Conservation (phyloP, 1,140 invertebrate species). For the Apocrypta bakeri region DNA sequence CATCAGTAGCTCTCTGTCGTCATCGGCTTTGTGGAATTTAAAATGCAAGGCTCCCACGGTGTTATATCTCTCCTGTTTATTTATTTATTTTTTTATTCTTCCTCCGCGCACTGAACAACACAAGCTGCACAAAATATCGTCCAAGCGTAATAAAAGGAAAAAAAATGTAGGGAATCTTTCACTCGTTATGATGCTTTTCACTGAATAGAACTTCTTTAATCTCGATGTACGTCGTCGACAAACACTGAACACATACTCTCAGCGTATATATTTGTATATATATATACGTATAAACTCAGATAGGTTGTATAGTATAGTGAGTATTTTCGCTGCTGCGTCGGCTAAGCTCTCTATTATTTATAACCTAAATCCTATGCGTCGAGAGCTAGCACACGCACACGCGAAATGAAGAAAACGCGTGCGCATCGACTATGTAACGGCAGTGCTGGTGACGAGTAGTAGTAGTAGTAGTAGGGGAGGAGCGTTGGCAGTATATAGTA, state of each 20-base stretch:
- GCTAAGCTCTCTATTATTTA: neutral
- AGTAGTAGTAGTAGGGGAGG: too few species aligned
- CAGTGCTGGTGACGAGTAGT: neutral
- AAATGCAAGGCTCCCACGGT: neutral
- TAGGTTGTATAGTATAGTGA: too few species aligned
- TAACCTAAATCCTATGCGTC: neutral
- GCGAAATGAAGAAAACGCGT: neutral
- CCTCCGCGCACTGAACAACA: neutral
- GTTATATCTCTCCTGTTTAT: too few species aligned
- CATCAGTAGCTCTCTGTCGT: neutral
- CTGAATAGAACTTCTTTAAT: too few species aligned
- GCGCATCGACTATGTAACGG: neutral
- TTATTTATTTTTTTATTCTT: too few species aligned
- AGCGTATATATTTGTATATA: too few species aligned
- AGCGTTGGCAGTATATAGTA: neutral
- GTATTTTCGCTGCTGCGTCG: too few species aligned
- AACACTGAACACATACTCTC: neutral
- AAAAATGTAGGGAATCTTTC: too few species aligned
- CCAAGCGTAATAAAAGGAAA: neutral
- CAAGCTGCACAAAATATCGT: neutral
- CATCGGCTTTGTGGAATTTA: slow-evolving; percentile 28
- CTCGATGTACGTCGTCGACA: neutral
- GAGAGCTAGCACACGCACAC: neutral
- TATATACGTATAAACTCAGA: too few species aligned
- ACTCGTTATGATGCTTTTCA: too few species aligned